These are phyloP conservation scores for Pseudochirops corinnae DNA, from an alignment of 2,797 vertebrate species.

Conservation along the genomic window DNA sequence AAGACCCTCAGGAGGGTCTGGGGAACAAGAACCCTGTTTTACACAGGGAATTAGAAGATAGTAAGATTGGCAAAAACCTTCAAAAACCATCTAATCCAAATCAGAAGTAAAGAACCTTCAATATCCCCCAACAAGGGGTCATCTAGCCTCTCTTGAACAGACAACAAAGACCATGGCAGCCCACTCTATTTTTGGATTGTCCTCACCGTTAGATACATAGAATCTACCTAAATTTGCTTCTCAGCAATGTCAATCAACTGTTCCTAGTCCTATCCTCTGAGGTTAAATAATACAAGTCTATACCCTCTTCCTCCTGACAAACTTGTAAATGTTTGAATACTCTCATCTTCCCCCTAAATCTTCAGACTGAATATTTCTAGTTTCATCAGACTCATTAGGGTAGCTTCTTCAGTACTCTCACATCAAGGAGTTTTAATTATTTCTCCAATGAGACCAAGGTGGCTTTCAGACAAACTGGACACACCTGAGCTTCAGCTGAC, in stretches of 20 bases:
- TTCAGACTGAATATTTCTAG: background rate
- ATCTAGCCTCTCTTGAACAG: background rate
- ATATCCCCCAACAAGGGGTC: background rate
- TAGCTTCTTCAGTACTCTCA: background rate
- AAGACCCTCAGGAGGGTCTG: background rate
- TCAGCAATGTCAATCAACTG: background rate
- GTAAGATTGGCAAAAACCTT: background rate
- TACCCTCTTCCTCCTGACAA: background rate
- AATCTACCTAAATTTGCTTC: background rate
- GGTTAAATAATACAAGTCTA: background rate
- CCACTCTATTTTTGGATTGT: constrained; percentile 9
- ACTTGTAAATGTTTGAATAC: background rate
- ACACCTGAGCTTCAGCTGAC: background rate
- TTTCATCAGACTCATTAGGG: background rate
- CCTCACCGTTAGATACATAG: background rate
- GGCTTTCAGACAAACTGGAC: background rate
- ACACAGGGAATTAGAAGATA: background rate
- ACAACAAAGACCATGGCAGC: constrained; percentile 9
- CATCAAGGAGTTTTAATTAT: background rate
- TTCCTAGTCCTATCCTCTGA: background rate
- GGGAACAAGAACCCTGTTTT: background rate
- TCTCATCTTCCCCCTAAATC: background rate
- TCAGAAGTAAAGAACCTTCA: background rate
- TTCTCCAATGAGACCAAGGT: background rate
- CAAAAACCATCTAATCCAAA: background rate